A percentile compares a stretch with the other conserved stretches of the same genome.
Evolutionary conservation across 2,888 invertebrate genomes (phyloP).

Genomic region (Athalia circularis): DNA sequence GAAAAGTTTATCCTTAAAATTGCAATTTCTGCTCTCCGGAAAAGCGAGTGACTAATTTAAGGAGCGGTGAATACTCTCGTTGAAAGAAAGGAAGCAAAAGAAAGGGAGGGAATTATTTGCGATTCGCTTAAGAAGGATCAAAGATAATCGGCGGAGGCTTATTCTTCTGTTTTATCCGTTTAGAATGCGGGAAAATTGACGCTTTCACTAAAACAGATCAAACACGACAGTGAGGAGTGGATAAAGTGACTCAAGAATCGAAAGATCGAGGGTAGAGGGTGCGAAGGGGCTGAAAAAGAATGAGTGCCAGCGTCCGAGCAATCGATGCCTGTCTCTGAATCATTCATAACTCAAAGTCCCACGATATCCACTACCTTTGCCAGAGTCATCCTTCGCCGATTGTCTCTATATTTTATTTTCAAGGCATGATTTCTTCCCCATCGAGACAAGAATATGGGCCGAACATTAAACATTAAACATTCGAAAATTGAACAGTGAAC

Average conservation of each 20-base stretch:
- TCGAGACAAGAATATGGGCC: neutral
- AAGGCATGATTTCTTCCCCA: neutral
- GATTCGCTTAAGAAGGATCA: neutral
- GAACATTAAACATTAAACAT: too few species aligned
- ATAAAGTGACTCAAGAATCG: neutral
- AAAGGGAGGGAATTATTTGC: neutral
- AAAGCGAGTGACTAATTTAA: neutral
- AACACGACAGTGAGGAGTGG: neutral
- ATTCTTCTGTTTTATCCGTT: neutral
- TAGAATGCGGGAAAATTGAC: neutral
- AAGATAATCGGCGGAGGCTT: neutral
- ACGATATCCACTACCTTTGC: conserved; percentile 11
- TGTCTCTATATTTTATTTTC: conserved; percentile 27
- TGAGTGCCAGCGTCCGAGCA: conserved; percentile 7
- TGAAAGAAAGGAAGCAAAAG: neutral
- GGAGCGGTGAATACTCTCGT: neutral
- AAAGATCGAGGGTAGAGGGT: neutral
- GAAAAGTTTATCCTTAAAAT: too few species aligned
- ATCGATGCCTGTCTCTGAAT: conserved; percentile 35
- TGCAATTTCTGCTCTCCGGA: neutral
- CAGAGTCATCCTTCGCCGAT: conserved; percentile 13
- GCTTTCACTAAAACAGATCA: conserved; percentile 5
- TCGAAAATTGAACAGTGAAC: neutral
- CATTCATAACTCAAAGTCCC: conserved; percentile 37
- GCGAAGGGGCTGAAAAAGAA: neutral